phyloP scores from a whole-genome alignment of 2,797 vertebrate species.

The Sebastes wilsoni region DNA sequence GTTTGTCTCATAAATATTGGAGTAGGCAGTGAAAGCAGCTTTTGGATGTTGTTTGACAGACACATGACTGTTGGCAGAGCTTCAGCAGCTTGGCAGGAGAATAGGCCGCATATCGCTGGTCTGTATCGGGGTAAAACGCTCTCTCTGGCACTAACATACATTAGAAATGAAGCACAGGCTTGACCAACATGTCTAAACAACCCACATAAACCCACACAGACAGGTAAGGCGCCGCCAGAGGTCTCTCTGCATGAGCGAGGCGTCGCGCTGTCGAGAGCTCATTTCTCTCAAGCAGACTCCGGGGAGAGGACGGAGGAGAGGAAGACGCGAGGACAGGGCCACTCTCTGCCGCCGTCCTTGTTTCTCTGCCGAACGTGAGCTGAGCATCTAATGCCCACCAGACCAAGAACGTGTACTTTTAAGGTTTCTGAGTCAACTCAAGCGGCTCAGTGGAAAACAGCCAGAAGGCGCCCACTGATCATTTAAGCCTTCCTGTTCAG shows the following conservation, averaged over 20 bases:
- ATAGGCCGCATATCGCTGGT: slow-evolving; percentile 9
- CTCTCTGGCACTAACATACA: slow-evolving; percentile 24
- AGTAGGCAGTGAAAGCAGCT: background rate
- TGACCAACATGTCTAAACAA: slow-evolving; percentile 7
- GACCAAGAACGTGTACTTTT: slow-evolving; percentile 5
- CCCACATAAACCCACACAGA: background rate
- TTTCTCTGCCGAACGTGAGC: slow-evolving; percentile 40
- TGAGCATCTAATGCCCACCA: slow-evolving; percentile 24
- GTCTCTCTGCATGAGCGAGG: slow-evolving; percentile 26
- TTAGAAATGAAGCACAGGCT: slow-evolving; percentile 12
- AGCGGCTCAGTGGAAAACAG: slow-evolving; percentile 17
- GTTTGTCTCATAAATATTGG: slow-evolving; percentile 31
- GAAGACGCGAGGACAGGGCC: slow-evolving; percentile 32
- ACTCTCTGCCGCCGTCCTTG: slow-evolving; percentile 36
- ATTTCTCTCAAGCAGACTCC: slow-evolving; percentile 24
- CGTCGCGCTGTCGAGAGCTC: slow-evolving; percentile 23
- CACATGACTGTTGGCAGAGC: slow-evolving; percentile 14
- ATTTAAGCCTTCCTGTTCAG: slow-evolving; percentile 21
- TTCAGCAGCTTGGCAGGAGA: slow-evolving; percentile 25
- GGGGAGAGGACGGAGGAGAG: slow-evolving; percentile 4
- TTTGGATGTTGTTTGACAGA: slow-evolving; percentile 21
- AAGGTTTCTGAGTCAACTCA: slow-evolving; percentile 32
- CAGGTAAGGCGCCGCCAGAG: slow-evolving; percentile 14
- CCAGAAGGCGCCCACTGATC: slow-evolving; percentile 15
- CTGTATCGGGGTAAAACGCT: background rate